Evolutionary conservation across 2,888 invertebrate species (phyloP), one percentile per base, ranked within the genome.

Genomic region (Thecophora atra): DNA sequence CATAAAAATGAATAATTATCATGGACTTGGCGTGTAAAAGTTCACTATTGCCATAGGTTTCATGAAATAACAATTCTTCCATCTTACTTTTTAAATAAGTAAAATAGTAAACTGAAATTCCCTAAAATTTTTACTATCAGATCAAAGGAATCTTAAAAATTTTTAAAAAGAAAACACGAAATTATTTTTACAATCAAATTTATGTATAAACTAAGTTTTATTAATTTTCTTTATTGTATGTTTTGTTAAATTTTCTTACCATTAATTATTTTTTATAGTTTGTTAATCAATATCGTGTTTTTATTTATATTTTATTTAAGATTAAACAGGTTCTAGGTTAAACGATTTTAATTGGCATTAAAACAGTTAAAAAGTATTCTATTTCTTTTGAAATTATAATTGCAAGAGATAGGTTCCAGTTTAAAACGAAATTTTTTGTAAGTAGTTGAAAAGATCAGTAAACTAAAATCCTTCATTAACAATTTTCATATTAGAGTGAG

Each of bases 201-300:
- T 37, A 62, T 52, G n/a, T 70, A 70, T 63, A 52, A 70, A 62
- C 70, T 63, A 70, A 70, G 63, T 70, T 70, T 70, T 70, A 70
- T 70, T 70, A 70, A 24, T 47, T 62, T 69, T 44, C 60, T 44
- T 21, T 69, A 44, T 68, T 68, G 56, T 58, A 56, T 68, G n/a
- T 68, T 21, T 64, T 54, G 19, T 52, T 54, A 21, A 54, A 67
- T 60, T n/a, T 70, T 21, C 70, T 70, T 63, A 70, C 63, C 56
- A 63, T 62, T 63, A 70, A 70, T 19, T 54, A 56, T 56, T 68
- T 42, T 67, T 67, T 69, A 69, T 69, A 54, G 21, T 42, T 42
- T 44, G 63, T 42, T 67, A 67, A 56, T 67, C 56, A 67, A 54
- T 67, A 58, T 68, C 24, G 47, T 65, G 28, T 65, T 58, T 68